A percentile compares a stretch with the other conserved stretches of the same genome.
Evolutionary conservation across 2,888 invertebrate genomes (phyloP).

Genomic region (Diaprepes abbreviatus): DNA sequence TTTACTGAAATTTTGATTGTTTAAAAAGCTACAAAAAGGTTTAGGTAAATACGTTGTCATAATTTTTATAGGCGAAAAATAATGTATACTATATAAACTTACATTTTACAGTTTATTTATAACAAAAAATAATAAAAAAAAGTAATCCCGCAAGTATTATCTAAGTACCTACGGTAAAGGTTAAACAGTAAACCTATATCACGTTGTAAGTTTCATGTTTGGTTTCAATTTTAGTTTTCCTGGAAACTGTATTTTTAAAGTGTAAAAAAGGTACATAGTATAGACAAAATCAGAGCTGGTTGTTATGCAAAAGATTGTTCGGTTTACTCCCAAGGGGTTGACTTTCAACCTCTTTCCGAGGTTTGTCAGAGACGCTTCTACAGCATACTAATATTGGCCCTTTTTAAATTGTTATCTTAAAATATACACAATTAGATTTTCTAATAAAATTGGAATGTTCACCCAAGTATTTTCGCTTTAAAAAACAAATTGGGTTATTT

Average conservation of each 20-base stretch:
- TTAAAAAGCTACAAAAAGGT: too few relatives aligned
- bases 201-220: constrained; percentile 41
- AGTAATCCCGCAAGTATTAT: too few relatives aligned
- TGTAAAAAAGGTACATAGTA: constrained; percentile 46
- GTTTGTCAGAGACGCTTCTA: constrained; percentile 59
- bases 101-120: too few relatives aligned
- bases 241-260: constrained; percentile 50
- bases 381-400: constrained; percentile 63
- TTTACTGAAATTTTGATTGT: too few relatives aligned
- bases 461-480: constrained; percentile 18
- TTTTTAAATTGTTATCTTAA: constrained; percentile 62
- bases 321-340: constrained; percentile 59
- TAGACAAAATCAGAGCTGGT: constrained; percentile 57
- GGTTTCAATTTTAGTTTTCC: constrained; percentile 57
- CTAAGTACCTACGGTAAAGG: too few relatives aligned
- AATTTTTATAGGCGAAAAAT: too few relatives aligned
- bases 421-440: constrained; percentile 59
- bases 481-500: constrained; percentile 35
- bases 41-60: too few relatives aligned
- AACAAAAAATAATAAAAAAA: too few relatives aligned
- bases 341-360: constrained; percentile 64
- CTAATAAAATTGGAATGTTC: constrained; percentile 46
- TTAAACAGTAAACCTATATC: background rate
- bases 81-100: too few relatives aligned
- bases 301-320: constrained; percentile 63